Evolutionary conservation across 2,888 invertebrate species (phyloP).

Genomic region (Thelaira solivaga): DNA sequence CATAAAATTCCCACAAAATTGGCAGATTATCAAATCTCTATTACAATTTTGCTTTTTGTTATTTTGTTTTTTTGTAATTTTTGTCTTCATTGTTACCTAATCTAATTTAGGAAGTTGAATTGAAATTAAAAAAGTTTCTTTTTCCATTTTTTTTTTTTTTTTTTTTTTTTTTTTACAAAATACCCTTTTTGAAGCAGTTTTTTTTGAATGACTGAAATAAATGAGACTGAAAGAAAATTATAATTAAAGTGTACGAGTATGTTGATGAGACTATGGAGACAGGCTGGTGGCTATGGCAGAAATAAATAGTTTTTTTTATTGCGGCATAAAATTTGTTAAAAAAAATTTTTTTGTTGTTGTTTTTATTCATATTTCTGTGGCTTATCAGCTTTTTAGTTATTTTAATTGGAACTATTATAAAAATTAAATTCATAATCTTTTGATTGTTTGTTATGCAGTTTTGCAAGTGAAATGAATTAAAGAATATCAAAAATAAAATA

Average conservation of each 20-base stretch:
- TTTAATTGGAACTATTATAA: background rate
- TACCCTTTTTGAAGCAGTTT: too few relatives aligned
- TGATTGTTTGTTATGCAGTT: too few relatives aligned
- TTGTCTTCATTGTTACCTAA: slow-evolving; percentile 42
- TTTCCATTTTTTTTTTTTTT: background rate
- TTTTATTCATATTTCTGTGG: background rate
- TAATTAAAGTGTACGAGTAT: slow-evolving; percentile 1
- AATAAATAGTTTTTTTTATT: background rate
- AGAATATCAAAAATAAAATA: too few relatives aligned
- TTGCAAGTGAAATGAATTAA: too few relatives aligned
- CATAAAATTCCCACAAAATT: slow-evolving; percentile 57
- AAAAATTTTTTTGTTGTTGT: too few relatives aligned
- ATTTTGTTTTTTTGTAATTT: slow-evolving; percentile 16
- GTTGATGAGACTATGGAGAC: background rate
- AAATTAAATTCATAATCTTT: too few relatives aligned
- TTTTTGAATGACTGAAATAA: background rate
- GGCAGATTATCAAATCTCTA: slow-evolving; percentile 57
- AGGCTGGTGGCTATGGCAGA: background rate
- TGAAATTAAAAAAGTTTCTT: slow-evolving; percentile 45
- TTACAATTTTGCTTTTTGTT: slow-evolving; percentile 2
- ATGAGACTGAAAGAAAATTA: background rate
- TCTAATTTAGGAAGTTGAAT: slow-evolving; percentile 46
- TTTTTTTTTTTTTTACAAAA: background rate
- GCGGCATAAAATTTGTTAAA: background rate
- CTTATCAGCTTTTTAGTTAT: background rate